phyloP scores from a whole-genome alignment of 2,797 vertebrate genomes.

The Xenops minutus region DNA sequence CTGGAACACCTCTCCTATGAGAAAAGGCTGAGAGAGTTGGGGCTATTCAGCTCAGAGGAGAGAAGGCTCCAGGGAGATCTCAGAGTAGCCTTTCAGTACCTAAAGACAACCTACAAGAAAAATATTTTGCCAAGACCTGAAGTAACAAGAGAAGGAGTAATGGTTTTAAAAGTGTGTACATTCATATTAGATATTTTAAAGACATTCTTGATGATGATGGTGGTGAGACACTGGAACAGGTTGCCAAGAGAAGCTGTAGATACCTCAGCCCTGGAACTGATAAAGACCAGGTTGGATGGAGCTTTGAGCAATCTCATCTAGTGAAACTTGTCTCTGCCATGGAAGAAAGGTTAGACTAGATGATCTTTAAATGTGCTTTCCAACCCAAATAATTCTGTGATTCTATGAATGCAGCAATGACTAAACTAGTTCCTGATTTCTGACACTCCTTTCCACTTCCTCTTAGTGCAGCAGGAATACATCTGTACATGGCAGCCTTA shows the following conservation, averaged over 20 bases:
- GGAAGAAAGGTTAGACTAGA: not conserved
- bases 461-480: not conserved
- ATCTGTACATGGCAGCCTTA: not conserved
- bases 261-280: not conserved
- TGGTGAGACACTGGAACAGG: not conserved
- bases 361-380: not conserved
- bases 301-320: not conserved
- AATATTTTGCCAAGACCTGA: not conserved
- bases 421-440: not conserved
- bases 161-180: not conserved
- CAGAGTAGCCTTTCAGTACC: not conserved
- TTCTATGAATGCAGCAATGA: not conserved
- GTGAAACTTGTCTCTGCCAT: not conserved
- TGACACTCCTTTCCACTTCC: not conserved
- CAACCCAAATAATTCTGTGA: not conserved
- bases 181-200: not conserved
- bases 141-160: not conserved
- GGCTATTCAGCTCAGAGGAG: not conserved
- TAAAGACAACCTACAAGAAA: not conserved
- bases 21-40: not conserved
- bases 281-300: not conserved
- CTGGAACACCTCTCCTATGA: not conserved
- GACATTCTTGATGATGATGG: not conserved
- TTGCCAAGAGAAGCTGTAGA: not conserved
- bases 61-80: not conserved